Evolutionary conservation across 92 coral and sea anemone species (phyloP), one percentile per base, ranked within the genome.

Genomic region (Epizoanthus illoricatus): DNA sequence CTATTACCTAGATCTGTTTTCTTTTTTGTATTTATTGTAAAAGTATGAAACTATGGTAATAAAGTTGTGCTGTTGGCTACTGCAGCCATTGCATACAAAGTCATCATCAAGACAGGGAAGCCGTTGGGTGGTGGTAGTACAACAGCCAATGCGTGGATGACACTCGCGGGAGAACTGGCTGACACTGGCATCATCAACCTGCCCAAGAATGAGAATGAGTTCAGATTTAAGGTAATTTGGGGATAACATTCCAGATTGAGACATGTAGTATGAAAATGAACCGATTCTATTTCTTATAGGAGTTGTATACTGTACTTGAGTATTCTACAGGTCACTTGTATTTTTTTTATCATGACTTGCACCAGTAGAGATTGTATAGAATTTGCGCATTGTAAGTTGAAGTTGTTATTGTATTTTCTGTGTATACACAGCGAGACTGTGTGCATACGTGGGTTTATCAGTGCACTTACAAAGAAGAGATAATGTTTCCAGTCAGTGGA

Each of bases 101-200:
- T 93, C 19, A 96, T 95, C 16, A 91, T 95, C 83, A 94, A 91
- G 90, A 93, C 98, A n/a, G 98, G 98, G 3, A 95, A 93, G 65
- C 95, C 94, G 76, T 39, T 95, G 42, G 98, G 98, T 16, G 98
- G 98, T 0, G 90, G 96, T 16, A 94, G 96, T 47, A 95, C 98
- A 0, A 93, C 98, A 57, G 98, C 98, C 42, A 94, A 88, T 65
- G 93, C 90, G 5, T 95, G 98, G 98, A 95, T 95, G 98, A 91
- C 93, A 0, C 83, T 95, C 20, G 97, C 98, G 3, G 98, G 98
- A 4, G 94, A 92, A 54, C 83, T 93, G 52, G 73, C 85, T 18
- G 97, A 95, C 54, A 95, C 97, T 68, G 96, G 94, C 49, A 93
- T 90, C 20, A 93, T 95, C 90, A 73, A 65, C 84, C 79, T 95